These are phyloP conservation scores for Euphonia xanthogaster DNA, from an alignment of 2,797 vertebrate genomes.

Conservation along the genomic window DNA sequence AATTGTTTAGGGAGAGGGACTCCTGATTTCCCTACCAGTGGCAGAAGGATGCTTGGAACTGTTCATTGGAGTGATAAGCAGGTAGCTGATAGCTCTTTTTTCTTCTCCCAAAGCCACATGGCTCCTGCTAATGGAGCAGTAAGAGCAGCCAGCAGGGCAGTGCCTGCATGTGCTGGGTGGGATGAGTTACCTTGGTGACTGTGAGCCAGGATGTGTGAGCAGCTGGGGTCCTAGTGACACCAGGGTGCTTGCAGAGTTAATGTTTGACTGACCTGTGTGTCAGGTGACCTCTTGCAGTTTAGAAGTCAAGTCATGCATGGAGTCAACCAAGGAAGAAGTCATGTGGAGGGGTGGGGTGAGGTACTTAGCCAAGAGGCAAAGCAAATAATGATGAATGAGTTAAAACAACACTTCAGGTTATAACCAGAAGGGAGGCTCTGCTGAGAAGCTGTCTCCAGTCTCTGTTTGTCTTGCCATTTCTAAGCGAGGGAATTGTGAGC, in stretches of 20 bases:
- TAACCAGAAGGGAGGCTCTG: background rate
- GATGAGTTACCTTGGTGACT: background rate
- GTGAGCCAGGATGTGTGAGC: background rate
- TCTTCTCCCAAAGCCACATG: background rate
- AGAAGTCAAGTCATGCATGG: conserved; percentile 29
- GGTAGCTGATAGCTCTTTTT: background rate
- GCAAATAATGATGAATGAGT: conserved; percentile 17
- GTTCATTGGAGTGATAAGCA: background rate
- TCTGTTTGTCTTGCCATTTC: background rate
- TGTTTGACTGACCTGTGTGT: conserved; percentile 7
- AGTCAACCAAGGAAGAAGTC: conserved; percentile 30
- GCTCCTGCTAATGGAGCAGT: background rate
- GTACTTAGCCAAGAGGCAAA: background rate
- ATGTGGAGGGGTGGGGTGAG: conserved; percentile 1
- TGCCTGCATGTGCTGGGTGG: background rate
- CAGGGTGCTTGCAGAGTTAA: background rate
- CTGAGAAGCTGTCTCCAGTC: background rate
- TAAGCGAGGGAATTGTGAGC: background rate
- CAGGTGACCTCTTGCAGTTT: conserved; percentile 5
- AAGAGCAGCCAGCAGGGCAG: background rate
- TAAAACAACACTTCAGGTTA: conserved; percentile 20
- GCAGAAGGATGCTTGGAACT: background rate
- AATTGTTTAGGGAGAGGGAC: background rate
- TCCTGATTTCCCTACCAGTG: background rate
- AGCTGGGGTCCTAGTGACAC: background rate